Evolutionary conservation across 2,113 vertebrate species (phyloP).

Genomic region (Carlito syrichta): DNA sequence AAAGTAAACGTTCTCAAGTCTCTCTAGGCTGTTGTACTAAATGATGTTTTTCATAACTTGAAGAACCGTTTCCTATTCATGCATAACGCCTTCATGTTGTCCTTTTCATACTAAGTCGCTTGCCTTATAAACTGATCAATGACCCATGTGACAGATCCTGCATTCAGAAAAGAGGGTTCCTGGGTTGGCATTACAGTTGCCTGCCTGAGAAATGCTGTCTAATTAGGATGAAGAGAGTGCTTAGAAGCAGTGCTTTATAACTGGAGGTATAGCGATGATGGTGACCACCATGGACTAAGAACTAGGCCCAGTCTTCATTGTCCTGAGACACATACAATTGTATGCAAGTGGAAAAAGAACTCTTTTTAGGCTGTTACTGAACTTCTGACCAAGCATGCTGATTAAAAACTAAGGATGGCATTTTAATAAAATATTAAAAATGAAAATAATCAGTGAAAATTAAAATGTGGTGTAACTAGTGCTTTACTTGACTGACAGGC

Average conservation of each 20-base stretch:
- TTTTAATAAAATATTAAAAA: neutral
- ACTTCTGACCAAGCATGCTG: neutral
- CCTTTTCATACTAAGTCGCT: neutral
- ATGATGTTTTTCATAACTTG: neutral
- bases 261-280: neutral
- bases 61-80: neutral
- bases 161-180: neutral
- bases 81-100: neutral
- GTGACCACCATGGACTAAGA: neutral
- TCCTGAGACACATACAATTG: neutral
- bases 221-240: too few relatives aligned
- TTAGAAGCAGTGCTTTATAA: neutral
- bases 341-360: neutral
- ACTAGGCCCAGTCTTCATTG: neutral
- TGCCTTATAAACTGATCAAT: neutral
- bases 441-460: neutral
- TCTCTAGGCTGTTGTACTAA: neutral
- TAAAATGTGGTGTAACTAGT: neutral
- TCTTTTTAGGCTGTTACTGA: neutral
- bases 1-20: neutral
- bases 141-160: neutral
- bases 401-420: neutral
- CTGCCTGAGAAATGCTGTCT: neutral
- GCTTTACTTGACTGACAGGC: neutral
- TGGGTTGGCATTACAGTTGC: neutral